These are phyloP conservation scores for Hippocampus abdominalis DNA, from an alignment of 2,113 vertebrate genomes.

Conservation along the genomic window DNA sequence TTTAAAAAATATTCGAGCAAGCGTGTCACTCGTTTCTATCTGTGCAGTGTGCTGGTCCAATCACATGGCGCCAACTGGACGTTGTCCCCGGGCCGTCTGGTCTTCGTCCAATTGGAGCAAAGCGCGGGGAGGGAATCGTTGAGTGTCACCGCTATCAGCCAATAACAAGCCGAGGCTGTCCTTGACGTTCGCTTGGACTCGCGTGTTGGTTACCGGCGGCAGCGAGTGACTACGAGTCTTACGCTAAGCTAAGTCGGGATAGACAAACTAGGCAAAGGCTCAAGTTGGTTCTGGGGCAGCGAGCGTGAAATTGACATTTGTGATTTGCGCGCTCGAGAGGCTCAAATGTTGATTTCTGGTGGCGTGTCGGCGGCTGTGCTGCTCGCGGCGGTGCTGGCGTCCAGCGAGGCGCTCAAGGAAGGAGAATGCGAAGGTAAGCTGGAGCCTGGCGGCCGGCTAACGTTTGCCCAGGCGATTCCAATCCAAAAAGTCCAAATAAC, in stretches of 20 bases:
- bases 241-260: no score
- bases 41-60: slow-evolving; percentile 65
- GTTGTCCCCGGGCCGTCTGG: slow-evolving; percentile 42
- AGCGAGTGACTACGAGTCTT: neutral
- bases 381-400: slow-evolving; percentile 71
- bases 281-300: neutral
- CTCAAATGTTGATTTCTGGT: slow-evolving; percentile 74
- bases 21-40: no score
- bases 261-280: neutral
- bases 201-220: neutral
- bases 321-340: neutral
- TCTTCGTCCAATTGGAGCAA: slow-evolving; percentile 45
- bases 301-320: neutral
- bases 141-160: slow-evolving; percentile 42
- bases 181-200: slow-evolving; percentile 47
- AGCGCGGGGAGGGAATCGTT: slow-evolving; percentile 40
- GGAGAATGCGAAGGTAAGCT: slow-evolving; percentile 89
- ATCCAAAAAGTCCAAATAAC: neutral
- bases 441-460: neutral
- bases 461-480: slow-evolving; percentile 1
- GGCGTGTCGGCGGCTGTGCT: slow-evolving; percentile 80
- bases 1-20: no score
- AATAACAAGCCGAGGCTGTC: slow-evolving; percentile 52
- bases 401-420: slow-evolving; percentile 70
- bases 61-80: slow-evolving; percentile 85